Evolutionary conservation across 2,113 vertebrate species (phyloP), one percentile per base, ranked within the genome.

Genomic region (Laticauda colubrina): DNA sequence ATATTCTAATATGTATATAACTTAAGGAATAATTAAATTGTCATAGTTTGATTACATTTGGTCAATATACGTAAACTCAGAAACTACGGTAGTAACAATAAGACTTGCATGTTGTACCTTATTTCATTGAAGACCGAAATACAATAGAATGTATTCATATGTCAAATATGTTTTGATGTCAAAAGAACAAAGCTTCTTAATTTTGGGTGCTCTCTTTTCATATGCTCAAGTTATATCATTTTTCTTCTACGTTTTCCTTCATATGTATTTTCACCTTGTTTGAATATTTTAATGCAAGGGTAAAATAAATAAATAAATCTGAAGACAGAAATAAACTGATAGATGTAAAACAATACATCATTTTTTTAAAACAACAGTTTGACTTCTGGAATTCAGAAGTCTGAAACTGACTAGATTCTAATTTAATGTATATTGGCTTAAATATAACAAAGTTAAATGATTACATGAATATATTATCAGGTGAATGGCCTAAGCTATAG

Each of bases 371-470:
- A 69, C 29, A 61, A 69, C 29, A 69, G 29, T 69, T 69, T 69
- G 61, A n/a, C 11, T 69, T 29, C 4, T 69, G 61, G 26, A 4
- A 69, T 69, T 29, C 26, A 69, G n/a, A n/a, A n/a, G 59, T 61
- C 59, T n/a, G n/a, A 61, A 61, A 61, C 55, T 94, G 93, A 55
- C 20, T 94, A 93, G 75, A 12, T n/a, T 14, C 24, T 97, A 95
- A 91, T 95, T 97, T 97, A 97, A 98, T 98, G 98, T 97, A 97
- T 98, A 97, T 93, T 92, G 95, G 95, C 90, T 92, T 96, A 97
- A 96, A 95, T 97, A 97, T 96, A 93, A 48, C 95, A 96, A 97
- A 97, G 98, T 98, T 97, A 98, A 98, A 97, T 97, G 96, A 97
- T 97, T 97, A 93, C 96, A 94, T 95, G 96, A 97, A 95, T 96